Percentiles rank a stretch among this genome's conserved stretches.
Evolutionary conservation across 2,888 invertebrate species (phyloP).

Genomic region (Sepiola atlantica): DNA sequence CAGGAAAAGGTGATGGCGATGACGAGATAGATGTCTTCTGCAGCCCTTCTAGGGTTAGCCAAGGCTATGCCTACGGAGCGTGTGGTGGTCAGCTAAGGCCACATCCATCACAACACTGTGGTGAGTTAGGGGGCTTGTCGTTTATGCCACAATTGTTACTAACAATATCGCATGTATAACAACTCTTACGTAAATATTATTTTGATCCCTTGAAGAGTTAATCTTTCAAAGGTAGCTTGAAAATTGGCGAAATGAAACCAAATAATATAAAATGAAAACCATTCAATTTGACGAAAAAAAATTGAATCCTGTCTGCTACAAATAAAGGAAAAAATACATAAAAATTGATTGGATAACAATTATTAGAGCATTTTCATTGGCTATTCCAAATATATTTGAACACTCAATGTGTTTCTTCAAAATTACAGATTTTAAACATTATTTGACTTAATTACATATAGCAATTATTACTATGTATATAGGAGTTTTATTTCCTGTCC

Average conservation of each 20-base stretch:
- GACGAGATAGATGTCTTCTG: constrained; percentile 35
- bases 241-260: neutral
- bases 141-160: constrained; percentile 2
- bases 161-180: neutral
- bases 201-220: neutral
- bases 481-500: neutral
- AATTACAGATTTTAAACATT: neutral
- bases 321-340: neutral
- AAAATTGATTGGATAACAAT: too few relatives aligned
- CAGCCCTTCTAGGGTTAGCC: constrained; percentile 11
- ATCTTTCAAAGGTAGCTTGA: neutral
- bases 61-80: constrained; percentile 1
- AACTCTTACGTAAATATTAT: neutral
- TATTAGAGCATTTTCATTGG: too few relatives aligned
- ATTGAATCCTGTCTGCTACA: neutral
- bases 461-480: too few relatives aligned
- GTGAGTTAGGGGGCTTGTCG: neutral
- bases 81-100: neutral
- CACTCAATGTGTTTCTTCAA: too few relatives aligned
- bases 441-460: neutral
- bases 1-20: neutral
- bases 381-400: too few relatives aligned
- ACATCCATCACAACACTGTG: neutral
- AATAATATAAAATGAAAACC: neutral
- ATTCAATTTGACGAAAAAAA: neutral